These are phyloP conservation scores for Dryobates pubescens DNA, from an alignment of 2,797 vertebrate genomes.

Conservation along the genomic window DNA sequence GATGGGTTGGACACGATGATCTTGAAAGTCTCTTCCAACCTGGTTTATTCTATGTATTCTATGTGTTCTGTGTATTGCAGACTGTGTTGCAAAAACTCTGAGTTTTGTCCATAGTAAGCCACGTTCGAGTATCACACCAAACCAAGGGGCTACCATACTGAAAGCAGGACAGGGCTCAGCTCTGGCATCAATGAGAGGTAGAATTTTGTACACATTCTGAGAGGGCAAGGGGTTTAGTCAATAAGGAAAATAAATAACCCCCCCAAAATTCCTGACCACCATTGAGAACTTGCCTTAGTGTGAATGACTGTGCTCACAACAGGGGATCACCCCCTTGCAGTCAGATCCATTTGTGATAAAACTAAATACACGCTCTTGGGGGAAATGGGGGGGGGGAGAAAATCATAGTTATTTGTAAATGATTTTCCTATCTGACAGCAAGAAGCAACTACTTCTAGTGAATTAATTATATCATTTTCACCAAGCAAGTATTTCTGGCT, in stretches of 20 bases:
- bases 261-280: background rate
- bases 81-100: background rate
- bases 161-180: background rate
- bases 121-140: background rate
- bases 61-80: background rate
- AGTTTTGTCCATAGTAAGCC: accelerated
- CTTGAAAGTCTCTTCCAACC: too few species aligned
- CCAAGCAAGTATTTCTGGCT: background rate
- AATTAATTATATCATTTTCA: background rate
- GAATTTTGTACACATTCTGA: background rate
- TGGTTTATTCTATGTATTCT: too few species aligned
- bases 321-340: background rate
- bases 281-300: background rate
- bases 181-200: background rate
- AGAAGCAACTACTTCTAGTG: background rate
- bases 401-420: background rate
- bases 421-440: background rate
- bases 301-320: background rate
- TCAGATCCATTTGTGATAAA: background rate
- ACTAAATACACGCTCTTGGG: background rate
- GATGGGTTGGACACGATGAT: too few species aligned
- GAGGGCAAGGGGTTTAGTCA: background rate
- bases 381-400: background rate
- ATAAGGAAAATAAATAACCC: background rate
- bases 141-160: background rate